These are phyloP conservation scores for Eutrigla gurnardus DNA, from an alignment of 2,797 vertebrate species.

Conservation along the genomic window DNA sequence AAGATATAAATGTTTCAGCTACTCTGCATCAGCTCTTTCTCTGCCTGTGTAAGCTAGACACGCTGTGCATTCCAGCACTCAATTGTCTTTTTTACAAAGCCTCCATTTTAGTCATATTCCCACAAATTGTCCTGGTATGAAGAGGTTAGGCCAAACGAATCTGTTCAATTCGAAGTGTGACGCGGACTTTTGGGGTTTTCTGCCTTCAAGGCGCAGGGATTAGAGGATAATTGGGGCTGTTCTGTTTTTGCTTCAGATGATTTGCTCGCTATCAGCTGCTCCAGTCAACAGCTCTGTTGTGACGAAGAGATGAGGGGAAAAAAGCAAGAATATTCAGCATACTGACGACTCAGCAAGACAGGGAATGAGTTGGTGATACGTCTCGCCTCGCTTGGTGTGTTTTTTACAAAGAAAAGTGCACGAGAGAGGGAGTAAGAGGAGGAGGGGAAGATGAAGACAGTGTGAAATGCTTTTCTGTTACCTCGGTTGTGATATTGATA, in stretches of 20 bases:
- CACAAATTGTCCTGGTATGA: slow-evolving; percentile 26
- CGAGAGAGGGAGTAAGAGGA: slow-evolving; percentile 20
- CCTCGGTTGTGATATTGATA: slow-evolving; percentile 7
- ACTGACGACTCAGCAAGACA: slow-evolving; percentile 50
- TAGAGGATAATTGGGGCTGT: slow-evolving; percentile 52
- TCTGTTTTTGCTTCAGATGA: slow-evolving; percentile 55
- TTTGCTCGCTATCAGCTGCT: slow-evolving; percentile 49
- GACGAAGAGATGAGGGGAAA: slow-evolving; percentile 51
- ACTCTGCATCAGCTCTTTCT: slow-evolving; percentile 36
- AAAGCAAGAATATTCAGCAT: slow-evolving; percentile 35
- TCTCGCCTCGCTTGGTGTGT: slow-evolving; percentile 17
- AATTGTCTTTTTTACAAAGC: slow-evolving; percentile 38
- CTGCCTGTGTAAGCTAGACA: slow-evolving; percentile 15
- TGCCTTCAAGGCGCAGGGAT: slow-evolving; percentile 40
- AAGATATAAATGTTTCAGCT: slow-evolving; percentile 67
- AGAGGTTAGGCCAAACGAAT: slow-evolving; percentile 31
- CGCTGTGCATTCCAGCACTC: slow-evolving; percentile 10
- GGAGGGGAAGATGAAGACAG: slow-evolving; percentile 23
- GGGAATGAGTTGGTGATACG: slow-evolving; percentile 19
- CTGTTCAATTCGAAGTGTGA: slow-evolving; percentile 52
- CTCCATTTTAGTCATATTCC: slow-evolving; percentile 23
- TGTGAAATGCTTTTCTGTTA: slow-evolving; percentile 15
- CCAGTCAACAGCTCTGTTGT: slow-evolving; percentile 53
- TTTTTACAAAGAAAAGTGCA: slow-evolving; percentile 37
- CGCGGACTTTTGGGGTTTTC: slow-evolving; percentile 43